phyloP scores from a whole-genome alignment of 2,888 invertebrate species.

The Calliphora vomitoria region DNA sequence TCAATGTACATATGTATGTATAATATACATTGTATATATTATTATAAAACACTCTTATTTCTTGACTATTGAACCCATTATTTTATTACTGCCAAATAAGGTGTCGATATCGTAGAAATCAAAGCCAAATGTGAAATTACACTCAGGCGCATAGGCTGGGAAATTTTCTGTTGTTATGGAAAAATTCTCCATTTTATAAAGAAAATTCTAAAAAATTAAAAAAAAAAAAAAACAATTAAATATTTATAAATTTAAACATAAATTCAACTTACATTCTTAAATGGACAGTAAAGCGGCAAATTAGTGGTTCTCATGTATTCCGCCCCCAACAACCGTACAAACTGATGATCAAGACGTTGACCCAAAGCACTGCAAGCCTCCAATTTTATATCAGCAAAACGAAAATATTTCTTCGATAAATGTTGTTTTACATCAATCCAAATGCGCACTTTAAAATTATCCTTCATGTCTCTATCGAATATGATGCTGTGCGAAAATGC shows the following conservation, averaged over 20 bases:
- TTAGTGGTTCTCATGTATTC: neutral
- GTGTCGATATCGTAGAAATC: neutral
- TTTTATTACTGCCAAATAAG: neutral
- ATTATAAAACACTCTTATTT: neutral
- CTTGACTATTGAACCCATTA: neutral
- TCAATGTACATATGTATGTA: too few species aligned
- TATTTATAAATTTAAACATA: neutral
- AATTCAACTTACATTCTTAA: neutral
- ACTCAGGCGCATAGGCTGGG: neutral
- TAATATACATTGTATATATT: too few species aligned
- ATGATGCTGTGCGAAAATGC: neutral
- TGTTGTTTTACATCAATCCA: neutral
- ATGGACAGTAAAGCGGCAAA: constrained; percentile 9
- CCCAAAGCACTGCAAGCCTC: neutral
- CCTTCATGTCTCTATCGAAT: neutral
- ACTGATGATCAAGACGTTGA: neutral
- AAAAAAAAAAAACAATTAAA: neutral
- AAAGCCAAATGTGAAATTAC: neutral
- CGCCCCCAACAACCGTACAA: neutral
- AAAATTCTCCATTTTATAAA: constrained; percentile 16
- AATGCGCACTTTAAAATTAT: neutral
- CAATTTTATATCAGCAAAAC: neutral
- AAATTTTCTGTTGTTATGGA: neutral
- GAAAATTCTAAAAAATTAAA: constrained; percentile 12
- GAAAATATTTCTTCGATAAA: neutral